Conservation (phyloP, 2,113 vertebrate species). For the Mystacornis crossleyi region DNA sequence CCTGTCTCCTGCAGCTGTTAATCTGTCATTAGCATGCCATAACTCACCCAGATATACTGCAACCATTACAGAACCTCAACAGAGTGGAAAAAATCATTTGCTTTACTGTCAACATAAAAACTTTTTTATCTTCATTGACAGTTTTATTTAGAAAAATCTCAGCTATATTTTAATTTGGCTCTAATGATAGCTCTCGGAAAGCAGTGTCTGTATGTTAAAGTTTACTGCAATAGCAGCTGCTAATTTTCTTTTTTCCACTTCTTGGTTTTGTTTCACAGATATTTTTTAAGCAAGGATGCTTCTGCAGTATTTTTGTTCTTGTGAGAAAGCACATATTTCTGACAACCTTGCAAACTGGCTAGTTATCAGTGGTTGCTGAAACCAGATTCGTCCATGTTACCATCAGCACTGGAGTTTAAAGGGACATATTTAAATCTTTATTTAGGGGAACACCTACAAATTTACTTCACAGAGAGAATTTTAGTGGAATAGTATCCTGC, state of each 20-base stretch:
- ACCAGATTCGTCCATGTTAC: background rate
- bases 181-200: conserved; percentile 64
- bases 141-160: conserved; percentile 74
- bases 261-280: conserved; percentile 41
- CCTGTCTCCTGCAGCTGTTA: conserved; percentile 22
- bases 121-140: conserved; percentile 69
- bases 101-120: conserved; percentile 72
- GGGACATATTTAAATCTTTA: background rate
- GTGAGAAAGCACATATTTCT: background rate
- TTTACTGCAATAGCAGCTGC: conserved; percentile 54
- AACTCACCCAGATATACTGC: conserved; percentile 66
- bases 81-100: conserved; percentile 68
- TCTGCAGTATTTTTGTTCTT: background rate
- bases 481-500: background rate
- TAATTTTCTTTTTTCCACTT: conserved; percentile 19
- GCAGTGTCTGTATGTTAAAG: conserved; percentile 38
- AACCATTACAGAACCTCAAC: conserved; percentile 60
- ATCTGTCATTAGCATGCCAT: conserved; percentile 55
- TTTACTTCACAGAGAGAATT: background rate
- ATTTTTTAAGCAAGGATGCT: conserved; percentile 41
- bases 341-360: background rate
- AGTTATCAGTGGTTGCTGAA: conserved; percentile 32
- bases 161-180: conserved; percentile 71
- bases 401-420: conserved; percentile 1
- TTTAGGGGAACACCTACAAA: background rate